Percentiles rank a stretch among this genome's conserved stretches.
Conservation (phyloP, 2,797 vertebrate species). For the Ctenopoma multispine region DNA sequence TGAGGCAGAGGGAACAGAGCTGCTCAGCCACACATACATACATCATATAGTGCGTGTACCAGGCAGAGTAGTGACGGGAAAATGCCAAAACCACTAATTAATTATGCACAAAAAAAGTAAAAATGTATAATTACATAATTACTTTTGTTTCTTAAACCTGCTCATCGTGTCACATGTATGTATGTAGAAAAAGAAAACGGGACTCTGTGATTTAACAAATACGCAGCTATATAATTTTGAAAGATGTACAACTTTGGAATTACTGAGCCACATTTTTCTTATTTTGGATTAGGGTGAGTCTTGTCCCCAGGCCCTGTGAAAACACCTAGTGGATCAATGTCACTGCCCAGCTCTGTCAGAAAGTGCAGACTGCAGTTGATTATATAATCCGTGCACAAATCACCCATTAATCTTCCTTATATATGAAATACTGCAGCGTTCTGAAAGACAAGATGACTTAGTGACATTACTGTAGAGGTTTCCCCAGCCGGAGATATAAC, state of each 20-base stretch:
- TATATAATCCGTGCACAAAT: not conserved
- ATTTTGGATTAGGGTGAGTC: too few relatives aligned
- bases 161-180: too few relatives aligned
- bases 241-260: too few relatives aligned
- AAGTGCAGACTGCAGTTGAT: not conserved
- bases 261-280: too few relatives aligned
- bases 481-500: constrained; percentile 88
- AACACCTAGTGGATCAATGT: too few relatives aligned
- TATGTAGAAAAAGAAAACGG: too few relatives aligned
- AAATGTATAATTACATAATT: too few relatives aligned
- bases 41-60: not conserved
- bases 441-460: not conserved
- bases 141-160: too few relatives aligned
- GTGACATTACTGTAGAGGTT: constrained; percentile 82
- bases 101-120: too few relatives aligned
- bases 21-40: not conserved
- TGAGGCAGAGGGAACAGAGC: constrained; percentile 43
- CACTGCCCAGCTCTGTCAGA: not conserved
- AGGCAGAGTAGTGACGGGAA: not conserved
- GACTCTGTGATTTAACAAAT: too few relatives aligned
- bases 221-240: too few relatives aligned
- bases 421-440: not conserved
- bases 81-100: not conserved
- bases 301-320: too few relatives aligned
- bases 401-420: not conserved